Conservation (phyloP, 2,113 vertebrate genomes). For the Marmota flaviventris region DNA sequence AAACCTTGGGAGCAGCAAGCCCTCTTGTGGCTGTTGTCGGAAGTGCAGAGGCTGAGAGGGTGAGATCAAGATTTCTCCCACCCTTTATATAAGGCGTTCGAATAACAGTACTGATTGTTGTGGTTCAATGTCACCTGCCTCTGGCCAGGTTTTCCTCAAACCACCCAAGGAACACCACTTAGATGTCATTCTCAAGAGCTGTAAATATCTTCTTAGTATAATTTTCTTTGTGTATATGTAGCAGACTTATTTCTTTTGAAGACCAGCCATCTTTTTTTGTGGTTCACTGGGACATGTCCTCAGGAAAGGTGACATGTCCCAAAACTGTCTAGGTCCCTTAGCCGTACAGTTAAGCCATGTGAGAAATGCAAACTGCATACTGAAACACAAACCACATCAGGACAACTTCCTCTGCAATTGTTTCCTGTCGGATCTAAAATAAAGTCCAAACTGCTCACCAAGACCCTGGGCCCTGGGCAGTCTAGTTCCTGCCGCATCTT, state of each 20-base stretch:
- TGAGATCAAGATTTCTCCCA: background rate
- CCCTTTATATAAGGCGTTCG: background rate
- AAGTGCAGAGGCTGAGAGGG: background rate
- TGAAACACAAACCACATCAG: background rate
- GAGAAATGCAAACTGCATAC: background rate
- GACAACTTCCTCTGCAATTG: fast-evolving
- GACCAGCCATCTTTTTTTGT: background rate
- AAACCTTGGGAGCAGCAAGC: conserved; percentile 54
- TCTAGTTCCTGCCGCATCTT: background rate
- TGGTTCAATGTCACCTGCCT: background rate
- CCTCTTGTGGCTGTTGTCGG: conserved; percentile 77
- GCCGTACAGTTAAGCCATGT: background rate
- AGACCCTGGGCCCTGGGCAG: background rate
- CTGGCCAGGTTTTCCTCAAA: background rate
- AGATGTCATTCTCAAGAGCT: background rate
- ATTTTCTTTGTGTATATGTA: background rate
- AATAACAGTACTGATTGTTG: background rate
- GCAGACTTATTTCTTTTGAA: background rate
- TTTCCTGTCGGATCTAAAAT: background rate
- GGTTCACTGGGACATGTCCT: background rate
- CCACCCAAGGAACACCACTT: background rate
- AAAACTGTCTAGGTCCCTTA: background rate
- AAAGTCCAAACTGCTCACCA: background rate
- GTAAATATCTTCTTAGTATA: background rate
- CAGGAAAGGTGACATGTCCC: background rate